Base-by-base conservation (phyloP, 2,888 invertebrate genomes). In the Brenthis ino region DNA sequence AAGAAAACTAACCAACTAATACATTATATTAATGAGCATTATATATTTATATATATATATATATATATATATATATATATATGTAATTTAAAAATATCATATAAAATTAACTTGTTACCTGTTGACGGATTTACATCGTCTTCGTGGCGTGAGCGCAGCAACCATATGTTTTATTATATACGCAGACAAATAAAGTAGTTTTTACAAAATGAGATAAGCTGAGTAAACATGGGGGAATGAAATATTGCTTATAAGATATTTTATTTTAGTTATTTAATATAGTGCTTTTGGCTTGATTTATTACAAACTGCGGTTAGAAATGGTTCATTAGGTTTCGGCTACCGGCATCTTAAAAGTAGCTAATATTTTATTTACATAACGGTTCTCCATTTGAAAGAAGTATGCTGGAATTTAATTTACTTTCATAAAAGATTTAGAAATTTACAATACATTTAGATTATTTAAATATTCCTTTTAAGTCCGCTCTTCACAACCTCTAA, bases 241-340 rank as follows among this genome's bases (percentile, higher is more conserved):
- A 65, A 65, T 50, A 51, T 56, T 57, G 57, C 11, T 43, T 43
- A 65, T 53, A 43, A 58, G 51, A 1, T 20, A 20, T 20, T 20
- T 20, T 20, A 20, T 20, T 20, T 20, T 20, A 20, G 20, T 65
- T 65, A 8, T n/a, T 24, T 12, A 43, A 24, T 51, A 57, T 51
- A 51, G 50, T 51, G 14, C 13, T 54, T 1, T 53, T 65, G 57
- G 51, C 65, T 65, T 54, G 57, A 53, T 58, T 65, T 65, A 58
- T 58, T 58, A 58, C 57, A 50, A 65, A 43, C 53, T 53, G 43
- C 43, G 65, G 58, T 47, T n/a, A 43, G 51, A 43, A 43, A 65
- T 33, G n/a, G 51, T 54, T 11, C 43, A 54, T 24, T 66, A 57
- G 28, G 65, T 47, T 43, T 28, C 53, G 57, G 53, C 37, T 43